Base-by-base conservation (phyloP, 2,888 invertebrate species). In the Cheiracanthium punctorium region DNA sequence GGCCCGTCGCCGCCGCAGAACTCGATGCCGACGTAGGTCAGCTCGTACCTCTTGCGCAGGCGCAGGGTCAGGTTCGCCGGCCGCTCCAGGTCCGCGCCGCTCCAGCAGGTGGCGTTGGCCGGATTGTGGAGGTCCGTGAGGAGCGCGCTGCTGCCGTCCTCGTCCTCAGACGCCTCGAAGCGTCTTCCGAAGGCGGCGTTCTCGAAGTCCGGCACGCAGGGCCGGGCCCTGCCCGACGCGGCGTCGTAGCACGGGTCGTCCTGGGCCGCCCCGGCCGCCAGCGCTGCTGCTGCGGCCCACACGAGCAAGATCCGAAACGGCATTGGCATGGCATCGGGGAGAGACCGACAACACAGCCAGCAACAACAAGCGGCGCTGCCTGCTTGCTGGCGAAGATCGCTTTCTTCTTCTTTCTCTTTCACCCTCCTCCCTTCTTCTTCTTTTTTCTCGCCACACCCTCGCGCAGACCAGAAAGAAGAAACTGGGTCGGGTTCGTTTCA, bases 161-260 rank as follows among this genome's bases (percentile, higher is more conserved):
- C 80, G 29, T 30, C 88, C 12, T 69, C 89, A 88, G 89, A 90
- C 24, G 84, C 86, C 69, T 94, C 93, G 29, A 99, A 97, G 67
- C 95, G 94, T 69, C 96, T 95, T 14, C 96, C 97, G 93, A 97
- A 99, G 43, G 99, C 99, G 52, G 98, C 98, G 93, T 99, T 99
- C 82, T 98, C 98, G 92, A 99, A 99, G 92, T 99, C 98, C 17
- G 99, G 98, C 91, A 98, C 96, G 93, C 99, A 99, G 89, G 96
- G 94, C 77, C 95, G 94, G 20, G 96, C 95, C 89, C 96, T 95
- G 89, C 92, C 90, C 80, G 96, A 96, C 80, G 96, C 96, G 91
- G 96, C 96, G 92, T 96, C 96, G 93, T 98, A 98, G 4, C 97
- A 97, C 81, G 94, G 88, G 80, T 93, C 81, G 20, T 79, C 73